phyloP scores from a whole-genome alignment of 2,888 invertebrate genomes.

The Eupithecia centaureata region DNA sequence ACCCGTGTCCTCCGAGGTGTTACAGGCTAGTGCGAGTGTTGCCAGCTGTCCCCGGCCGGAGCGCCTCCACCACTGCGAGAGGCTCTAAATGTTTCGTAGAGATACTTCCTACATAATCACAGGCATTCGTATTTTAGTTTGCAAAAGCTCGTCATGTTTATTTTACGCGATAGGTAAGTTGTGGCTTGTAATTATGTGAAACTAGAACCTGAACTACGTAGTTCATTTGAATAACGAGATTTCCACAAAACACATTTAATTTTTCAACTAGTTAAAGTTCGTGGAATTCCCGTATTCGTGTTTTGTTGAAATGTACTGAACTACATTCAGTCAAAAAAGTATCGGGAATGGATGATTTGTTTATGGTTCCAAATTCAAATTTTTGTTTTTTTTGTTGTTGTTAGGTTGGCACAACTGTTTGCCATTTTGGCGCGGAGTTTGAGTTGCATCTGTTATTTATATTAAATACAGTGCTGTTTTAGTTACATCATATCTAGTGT shows the following conservation, averaged over 20 bases:
- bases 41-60: slow-evolving; percentile 13
- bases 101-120: background rate
- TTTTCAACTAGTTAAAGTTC: background rate
- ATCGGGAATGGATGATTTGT: too few relatives aligned
- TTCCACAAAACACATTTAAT: background rate
- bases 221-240: background rate
- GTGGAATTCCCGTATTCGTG: background rate
- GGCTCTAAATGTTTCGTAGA: background rate
- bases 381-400: too few relatives aligned
- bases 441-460: too few relatives aligned
- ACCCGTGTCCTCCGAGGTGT: slow-evolving; percentile 38
- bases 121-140: background rate
- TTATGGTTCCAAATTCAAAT: too few relatives aligned
- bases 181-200: background rate
- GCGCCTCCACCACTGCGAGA: background rate
- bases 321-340: too few relatives aligned
- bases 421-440: too few relatives aligned
- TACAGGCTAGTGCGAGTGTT: slow-evolving; percentile 23
- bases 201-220: background rate
- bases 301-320: background rate
- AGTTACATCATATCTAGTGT: too few relatives aligned
- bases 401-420: too few relatives aligned
- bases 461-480: too few relatives aligned
- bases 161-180: background rate
- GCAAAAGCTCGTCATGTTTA: background rate